Percentiles rank a stretch among this genome's conserved stretches.
Evolutionary conservation across 2,797 vertebrate genomes (phyloP).

Genomic region (Pangasius macronema): DNA sequence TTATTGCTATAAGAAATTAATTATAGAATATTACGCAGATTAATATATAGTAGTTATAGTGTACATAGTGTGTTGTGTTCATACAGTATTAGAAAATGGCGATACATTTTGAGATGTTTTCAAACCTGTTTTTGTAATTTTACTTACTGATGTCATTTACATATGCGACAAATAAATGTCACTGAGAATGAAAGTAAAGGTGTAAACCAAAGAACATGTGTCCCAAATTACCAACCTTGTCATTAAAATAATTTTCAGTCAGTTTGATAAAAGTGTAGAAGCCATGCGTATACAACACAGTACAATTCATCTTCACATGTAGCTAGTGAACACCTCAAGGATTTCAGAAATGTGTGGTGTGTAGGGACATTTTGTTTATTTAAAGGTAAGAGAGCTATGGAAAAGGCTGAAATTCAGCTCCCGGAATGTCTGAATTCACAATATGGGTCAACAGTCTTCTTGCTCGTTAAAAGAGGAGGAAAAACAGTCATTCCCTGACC

Average conservation of each 20-base stretch:
- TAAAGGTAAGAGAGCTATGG: neutral
- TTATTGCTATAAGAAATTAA: too few species aligned
- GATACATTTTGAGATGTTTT: neutral
- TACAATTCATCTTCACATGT: neutral
- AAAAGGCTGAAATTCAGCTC: neutral
- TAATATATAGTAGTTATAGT: too few species aligned
- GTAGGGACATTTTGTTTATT: neutral
- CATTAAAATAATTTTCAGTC: neutral
- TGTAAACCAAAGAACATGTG: neutral
- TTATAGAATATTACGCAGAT: too few species aligned
- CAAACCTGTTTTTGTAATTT: neutral
- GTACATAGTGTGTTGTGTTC: too few species aligned
- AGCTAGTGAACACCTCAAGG: neutral
- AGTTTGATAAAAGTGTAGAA: neutral
- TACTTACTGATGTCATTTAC: neutral
- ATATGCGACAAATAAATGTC: neutral
- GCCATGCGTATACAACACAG: neutral
- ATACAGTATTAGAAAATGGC: too few species aligned
- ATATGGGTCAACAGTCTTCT: neutral
- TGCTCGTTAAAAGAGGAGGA: too few species aligned
- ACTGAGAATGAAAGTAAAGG: neutral
- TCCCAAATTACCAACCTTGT: neutral
- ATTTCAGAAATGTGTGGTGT: neutral
- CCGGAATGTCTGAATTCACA: too few species aligned
- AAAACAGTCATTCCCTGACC: conserved; percentile 66